Evolutionary conservation across 2,888 invertebrate species (phyloP).

Genomic region (Mesochorus sp.): DNA sequence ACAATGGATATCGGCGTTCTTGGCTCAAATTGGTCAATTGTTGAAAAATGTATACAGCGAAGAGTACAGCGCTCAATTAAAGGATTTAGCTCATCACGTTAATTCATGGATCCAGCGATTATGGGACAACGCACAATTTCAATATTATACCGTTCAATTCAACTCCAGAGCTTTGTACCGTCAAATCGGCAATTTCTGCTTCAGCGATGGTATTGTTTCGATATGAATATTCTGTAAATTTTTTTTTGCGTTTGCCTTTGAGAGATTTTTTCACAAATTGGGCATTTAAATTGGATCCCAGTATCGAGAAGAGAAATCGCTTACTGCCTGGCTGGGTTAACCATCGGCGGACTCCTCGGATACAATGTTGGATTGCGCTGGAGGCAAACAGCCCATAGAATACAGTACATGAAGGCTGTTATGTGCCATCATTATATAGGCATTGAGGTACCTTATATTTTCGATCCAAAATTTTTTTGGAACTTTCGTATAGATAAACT

Average conservation of each 20-base stretch:
- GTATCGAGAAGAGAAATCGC: conserved; percentile 82
- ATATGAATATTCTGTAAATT: too few relatives aligned
- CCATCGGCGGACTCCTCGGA: conserved; percentile 81
- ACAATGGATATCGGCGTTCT: conserved; percentile 69
- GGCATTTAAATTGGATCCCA: conserved; percentile 62
- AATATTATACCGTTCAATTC: conserved; percentile 70
- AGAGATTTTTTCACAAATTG: neutral
- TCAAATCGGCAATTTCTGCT: conserved; percentile 68
- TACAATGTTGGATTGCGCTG: conserved; percentile 79
- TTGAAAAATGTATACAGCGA: conserved; percentile 69
- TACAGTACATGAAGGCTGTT: conserved; percentile 83
- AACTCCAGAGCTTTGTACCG: conserved; percentile 69
- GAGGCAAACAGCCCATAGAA: conserved; percentile 73
- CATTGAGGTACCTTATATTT: conserved; percentile 79
- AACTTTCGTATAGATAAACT: too few relatives aligned
- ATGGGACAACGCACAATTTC: conserved; percentile 71
- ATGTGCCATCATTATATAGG: conserved; percentile 82
- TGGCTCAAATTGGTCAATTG: conserved; percentile 67
- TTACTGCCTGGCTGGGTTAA: conserved; percentile 81
- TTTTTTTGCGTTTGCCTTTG: too few relatives aligned
- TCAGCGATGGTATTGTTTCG: conserved; percentile 68
- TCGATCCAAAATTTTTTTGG: too few relatives aligned
- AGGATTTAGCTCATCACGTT: conserved; percentile 67
- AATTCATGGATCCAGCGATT: conserved; percentile 67
- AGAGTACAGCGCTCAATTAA: conserved; percentile 69